Percentiles rank a stretch among this genome's conserved stretches.
Evolutionary conservation across 2,888 invertebrate species (phyloP).

Genomic region (Colletes collaris): DNA sequence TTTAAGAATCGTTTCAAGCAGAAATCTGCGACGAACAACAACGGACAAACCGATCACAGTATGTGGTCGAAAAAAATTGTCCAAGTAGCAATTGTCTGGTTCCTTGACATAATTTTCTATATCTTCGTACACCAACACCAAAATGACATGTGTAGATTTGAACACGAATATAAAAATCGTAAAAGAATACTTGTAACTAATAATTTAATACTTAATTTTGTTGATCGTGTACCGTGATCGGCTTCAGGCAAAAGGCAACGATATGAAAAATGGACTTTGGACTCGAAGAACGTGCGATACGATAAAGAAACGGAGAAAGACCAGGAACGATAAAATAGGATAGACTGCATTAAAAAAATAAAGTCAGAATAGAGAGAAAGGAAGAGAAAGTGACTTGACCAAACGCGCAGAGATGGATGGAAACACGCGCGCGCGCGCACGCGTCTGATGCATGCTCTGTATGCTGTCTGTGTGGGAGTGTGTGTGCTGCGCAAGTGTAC

Average conservation of each 20-base stretch:
- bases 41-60: background rate
- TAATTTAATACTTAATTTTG: no score
- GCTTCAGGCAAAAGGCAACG: background rate
- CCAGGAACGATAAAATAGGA: slow-evolving; percentile 32
- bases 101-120: no score
- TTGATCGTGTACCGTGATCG: background rate
- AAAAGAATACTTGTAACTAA: no score
- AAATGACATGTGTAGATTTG: no score
- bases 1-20: background rate
- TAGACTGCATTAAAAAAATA: slow-evolving; percentile 18
- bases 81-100: no score
- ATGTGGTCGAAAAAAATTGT: no score
- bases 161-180: no score
- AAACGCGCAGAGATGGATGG: slow-evolving; percentile 34
- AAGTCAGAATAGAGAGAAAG: slow-evolving; percentile 50
- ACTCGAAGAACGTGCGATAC: background rate
- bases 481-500: no score
- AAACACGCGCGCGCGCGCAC: slow-evolving; percentile 14
- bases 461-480: no score
- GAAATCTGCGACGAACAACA: background rate
- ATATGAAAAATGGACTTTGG: background rate
- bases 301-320: slow-evolving; percentile 29
- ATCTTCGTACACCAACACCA: no score
- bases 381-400: slow-evolving; percentile 50
- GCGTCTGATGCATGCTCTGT: background rate